phyloP scores from a whole-genome alignment of 1,140 invertebrate species.

The Drosophila bipectinata region DNA sequence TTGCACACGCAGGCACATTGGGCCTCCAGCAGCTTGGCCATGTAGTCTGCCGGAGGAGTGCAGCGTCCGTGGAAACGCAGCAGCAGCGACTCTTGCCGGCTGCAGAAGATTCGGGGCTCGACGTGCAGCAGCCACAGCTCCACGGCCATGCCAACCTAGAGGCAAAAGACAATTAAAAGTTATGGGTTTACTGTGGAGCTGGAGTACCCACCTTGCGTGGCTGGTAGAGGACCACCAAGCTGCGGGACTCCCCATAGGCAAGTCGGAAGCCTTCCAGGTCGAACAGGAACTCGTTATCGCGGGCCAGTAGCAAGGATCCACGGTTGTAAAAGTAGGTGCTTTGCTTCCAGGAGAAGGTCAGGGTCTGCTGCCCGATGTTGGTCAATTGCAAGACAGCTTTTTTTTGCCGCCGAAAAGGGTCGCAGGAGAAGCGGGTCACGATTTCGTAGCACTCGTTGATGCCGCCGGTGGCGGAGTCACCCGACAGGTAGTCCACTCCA shows the following conservation, averaged over 20 bases:
- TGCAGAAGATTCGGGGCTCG: constrained; percentile 62
- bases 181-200: background rate
- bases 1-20: constrained; percentile 37
- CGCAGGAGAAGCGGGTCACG: constrained; percentile 42
- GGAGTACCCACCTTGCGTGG: constrained; percentile 51
- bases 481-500: constrained; percentile 34
- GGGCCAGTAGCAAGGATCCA: constrained; percentile 44
- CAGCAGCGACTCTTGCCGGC: constrained; percentile 47
- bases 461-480: background rate
- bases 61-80: constrained; percentile 62
- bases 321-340: constrained; percentile 65
- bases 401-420: constrained; percentile 43
- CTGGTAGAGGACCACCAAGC: constrained; percentile 61
- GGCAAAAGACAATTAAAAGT: constrained; percentile 14
- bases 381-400: constrained; percentile 52
- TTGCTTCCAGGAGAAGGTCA: constrained; percentile 65
- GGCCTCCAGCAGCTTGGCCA: constrained; percentile 41
- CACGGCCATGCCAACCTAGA: constrained; percentile 53
- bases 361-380: constrained; percentile 60
- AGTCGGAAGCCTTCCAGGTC: constrained; percentile 59
- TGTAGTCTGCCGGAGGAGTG: constrained; percentile 57
- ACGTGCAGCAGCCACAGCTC: constrained; percentile 64
- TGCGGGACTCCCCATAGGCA: constrained; percentile 25
- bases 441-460: constrained; percentile 46
- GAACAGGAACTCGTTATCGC: constrained; percentile 72